These are phyloP conservation scores for Peromyscus maniculatus DNA, from an alignment of 2,113 vertebrate genomes.

Conservation along the genomic window DNA sequence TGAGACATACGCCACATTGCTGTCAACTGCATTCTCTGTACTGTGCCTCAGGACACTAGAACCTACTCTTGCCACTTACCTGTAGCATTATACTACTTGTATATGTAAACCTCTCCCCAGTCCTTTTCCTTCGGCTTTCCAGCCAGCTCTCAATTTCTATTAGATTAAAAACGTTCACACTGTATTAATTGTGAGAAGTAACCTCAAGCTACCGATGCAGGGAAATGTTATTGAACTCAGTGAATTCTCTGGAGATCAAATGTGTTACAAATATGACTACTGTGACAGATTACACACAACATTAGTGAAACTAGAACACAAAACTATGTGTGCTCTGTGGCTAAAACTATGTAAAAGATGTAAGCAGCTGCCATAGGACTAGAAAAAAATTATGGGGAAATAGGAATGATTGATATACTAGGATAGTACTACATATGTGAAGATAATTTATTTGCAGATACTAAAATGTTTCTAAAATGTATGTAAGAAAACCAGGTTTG, in stretches of 20 bases:
- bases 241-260: neutral
- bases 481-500: slow-evolving; percentile 46
- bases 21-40: neutral
- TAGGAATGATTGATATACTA: slow-evolving; percentile 8
- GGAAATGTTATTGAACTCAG: neutral
- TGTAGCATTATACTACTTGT: neutral
- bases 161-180: neutral
- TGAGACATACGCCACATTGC: neutral
- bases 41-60: neutral
- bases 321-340: neutral
- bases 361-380: neutral
- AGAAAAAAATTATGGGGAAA: neutral
- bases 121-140: neutral
- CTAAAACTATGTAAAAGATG: neutral
- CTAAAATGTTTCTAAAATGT: neutral
- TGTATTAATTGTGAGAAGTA: neutral
- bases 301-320: neutral
- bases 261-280: neutral
- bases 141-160: neutral
- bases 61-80: neutral
- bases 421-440: neutral
- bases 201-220: neutral
- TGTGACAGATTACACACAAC: neutral
- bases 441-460: neutral
- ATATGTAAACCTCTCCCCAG: neutral